Evolutionary conservation across 35 echinoderm and acorn worm genomes (phyloP), one percentile per base, ranked within the genome.

Genomic region (Acanthaster planci): DNA sequence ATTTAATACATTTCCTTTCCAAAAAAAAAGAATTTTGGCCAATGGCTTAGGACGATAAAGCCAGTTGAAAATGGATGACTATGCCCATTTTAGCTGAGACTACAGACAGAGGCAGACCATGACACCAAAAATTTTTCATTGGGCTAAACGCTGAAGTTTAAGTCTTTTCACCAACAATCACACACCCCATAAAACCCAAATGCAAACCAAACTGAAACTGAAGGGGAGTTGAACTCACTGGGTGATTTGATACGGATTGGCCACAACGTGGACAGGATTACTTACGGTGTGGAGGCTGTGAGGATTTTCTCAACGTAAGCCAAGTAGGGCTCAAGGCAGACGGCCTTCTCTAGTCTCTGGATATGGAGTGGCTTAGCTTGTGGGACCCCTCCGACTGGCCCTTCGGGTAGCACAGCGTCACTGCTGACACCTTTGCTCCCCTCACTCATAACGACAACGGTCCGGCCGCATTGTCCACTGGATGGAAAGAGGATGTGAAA

Each of bases 331-430:
- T 97, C 89, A 29, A 97, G 52, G 37, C 88, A 77, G n/a, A 97
- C 53, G 42, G 95, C 87, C 52, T 89, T 79, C 77, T 97, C 91
- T 27, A 97, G 52, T 79, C 89, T 77, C 67, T 97, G 95, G 30
- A 97, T 90, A 30, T 97, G 95, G 14, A 97, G 67, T 32, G 95
- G 95, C 40, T 97, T 97, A 52, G 95, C 95, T 31, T 93, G 76
- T 54, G 88, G 86, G 29, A 97, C 90, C 55, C 95, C 91, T 84
- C 88, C 86, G 17, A 89, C 82, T n/a, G 95, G 95, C 23, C 91
- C 91, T 80, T 93, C 91, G 15, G 91, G 91, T 38, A 90, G 81
- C 56, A 86, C 82, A 86, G 51, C 37, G 75, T 57, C 40, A 47
- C 54, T 76, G 82, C 84, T 36, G 83, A 79, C 39, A 67, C 52